These are phyloP conservation scores for Cynopterus brachyotis DNA, from an alignment of 2,113 vertebrate species.

Conservation along the genomic window DNA sequence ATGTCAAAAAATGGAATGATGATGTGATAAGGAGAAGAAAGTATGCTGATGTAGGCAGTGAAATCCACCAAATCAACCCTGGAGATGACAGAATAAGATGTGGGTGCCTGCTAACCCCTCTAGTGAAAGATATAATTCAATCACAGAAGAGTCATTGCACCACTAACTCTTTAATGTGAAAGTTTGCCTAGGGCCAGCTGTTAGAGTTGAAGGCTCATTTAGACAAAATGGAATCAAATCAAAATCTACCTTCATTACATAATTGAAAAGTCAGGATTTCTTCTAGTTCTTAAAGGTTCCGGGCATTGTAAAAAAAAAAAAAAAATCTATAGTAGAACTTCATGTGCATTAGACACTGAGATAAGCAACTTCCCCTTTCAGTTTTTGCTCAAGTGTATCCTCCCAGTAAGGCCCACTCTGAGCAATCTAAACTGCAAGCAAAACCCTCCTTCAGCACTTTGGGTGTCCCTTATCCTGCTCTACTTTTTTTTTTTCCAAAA, in stretches of 20 bases:
- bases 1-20: not conserved
- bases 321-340: not conserved
- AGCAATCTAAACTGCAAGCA: not conserved
- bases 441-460: too few relatives aligned
- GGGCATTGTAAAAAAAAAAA: not conserved
- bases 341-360: not conserved
- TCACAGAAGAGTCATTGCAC: accelerated
- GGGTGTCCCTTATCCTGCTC: not conserved
- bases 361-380: not conserved
- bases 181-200: too few relatives aligned
- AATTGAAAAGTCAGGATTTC: not conserved
- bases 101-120: not conserved
- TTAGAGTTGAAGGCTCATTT: not conserved
- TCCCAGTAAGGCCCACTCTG: not conserved
- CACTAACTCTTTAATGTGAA: accelerated
- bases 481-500: too few relatives aligned
- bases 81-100: not conserved
- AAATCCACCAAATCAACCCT: not conserved
- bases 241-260: not conserved
- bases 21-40: not conserved
- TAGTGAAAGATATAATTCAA: not conserved
- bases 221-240: not conserved
- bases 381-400: not conserved
- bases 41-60: not conserved
- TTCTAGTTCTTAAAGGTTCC: not conserved